A percentile compares a stretch with the other conserved stretches of the same genome.
Conservation (phyloP, 2,888 invertebrate genomes). For the Drosophila fungiperda region DNA sequence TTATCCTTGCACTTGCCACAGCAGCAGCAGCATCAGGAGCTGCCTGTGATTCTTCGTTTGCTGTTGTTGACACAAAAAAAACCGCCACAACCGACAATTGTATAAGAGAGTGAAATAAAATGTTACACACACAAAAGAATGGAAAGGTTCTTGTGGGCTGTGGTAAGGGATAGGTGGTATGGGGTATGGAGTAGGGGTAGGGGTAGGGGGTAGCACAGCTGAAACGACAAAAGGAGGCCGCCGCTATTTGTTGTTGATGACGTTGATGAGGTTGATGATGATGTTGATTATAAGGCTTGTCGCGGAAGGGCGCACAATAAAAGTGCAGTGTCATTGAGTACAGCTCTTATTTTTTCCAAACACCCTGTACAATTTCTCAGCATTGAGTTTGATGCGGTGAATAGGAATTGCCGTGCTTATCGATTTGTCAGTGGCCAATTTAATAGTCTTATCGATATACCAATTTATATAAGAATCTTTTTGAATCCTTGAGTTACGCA, state of each 20-base stretch:
- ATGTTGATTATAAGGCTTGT: conserved; percentile 52
- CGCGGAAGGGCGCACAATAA: conserved; percentile 49
- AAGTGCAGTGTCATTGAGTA: conserved; percentile 55
- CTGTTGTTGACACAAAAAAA: conserved; percentile 52
- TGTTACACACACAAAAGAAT: conserved; percentile 24
- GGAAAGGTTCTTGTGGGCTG: not conserved
- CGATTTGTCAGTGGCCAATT: not conserved
- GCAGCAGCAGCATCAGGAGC: conserved; percentile 2
- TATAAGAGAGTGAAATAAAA: conserved; percentile 41
- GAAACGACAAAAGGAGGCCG: conserved; percentile 33
- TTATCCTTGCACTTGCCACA: conserved; percentile 52
- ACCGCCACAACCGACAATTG: conserved; percentile 47
- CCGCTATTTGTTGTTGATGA: conserved; percentile 30
- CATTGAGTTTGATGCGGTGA: not conserved
- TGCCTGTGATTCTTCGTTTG: conserved; percentile 10
- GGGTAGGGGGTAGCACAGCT: conserved; percentile 1
- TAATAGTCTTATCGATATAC: not conserved
- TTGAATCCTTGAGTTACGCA: not conserved
- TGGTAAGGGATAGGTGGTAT: not conserved
- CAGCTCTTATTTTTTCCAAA: conserved; percentile 5
- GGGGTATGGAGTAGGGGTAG: not conserved
- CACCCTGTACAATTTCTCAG: conserved; percentile 7
- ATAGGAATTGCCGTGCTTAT: not conserved
- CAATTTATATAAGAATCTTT: not conserved
- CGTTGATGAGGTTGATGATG: conserved; percentile 32